phyloP scores from a whole-genome alignment of 2,888 invertebrate genomes.

The Stenoptilia bipunctidactyla region DNA sequence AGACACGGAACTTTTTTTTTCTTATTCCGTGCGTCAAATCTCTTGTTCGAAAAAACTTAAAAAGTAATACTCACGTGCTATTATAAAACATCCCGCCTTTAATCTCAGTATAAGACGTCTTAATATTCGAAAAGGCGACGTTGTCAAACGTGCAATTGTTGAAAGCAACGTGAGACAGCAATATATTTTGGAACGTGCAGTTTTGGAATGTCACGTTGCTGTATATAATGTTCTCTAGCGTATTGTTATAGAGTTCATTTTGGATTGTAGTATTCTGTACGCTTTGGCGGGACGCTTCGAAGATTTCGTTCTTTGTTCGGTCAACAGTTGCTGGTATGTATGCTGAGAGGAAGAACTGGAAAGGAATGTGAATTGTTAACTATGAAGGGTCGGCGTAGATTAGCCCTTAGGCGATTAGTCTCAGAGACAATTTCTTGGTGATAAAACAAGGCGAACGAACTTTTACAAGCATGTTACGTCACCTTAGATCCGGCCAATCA shows the following conservation, averaged over 20 bases:
- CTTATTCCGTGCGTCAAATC: no score
- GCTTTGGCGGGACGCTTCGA: conserved; percentile 33
- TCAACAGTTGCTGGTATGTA: conserved; percentile 64
- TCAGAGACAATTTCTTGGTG: no score
- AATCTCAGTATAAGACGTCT: conserved; percentile 78
- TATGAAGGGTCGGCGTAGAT: no score
- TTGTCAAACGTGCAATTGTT: conserved; percentile 78
- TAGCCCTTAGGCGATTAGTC: no score
- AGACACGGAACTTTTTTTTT: no score
- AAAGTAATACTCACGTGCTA: conserved; percentile 66
- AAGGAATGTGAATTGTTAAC: no score
- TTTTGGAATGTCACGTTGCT: conserved; percentile 71
- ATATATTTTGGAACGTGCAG: conserved; percentile 76
- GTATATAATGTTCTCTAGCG: conserved; percentile 74
- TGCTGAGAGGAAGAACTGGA: conserved; percentile 65
- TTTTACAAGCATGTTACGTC: no score
- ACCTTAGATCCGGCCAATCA: no score
- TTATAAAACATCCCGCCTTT: conserved; percentile 72
- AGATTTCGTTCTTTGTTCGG: conserved; percentile 40
- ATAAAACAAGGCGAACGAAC: no score
- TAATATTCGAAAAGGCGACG: conserved; percentile 78
- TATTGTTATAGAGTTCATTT: conserved; percentile 66
- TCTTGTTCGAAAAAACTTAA: no score
- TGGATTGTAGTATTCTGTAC: conserved; percentile 38
- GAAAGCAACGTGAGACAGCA: conserved; percentile 80